Evolutionary conservation across 2,113 vertebrate species (phyloP).

Genomic region (Dolichallabes microphthalmus): DNA sequence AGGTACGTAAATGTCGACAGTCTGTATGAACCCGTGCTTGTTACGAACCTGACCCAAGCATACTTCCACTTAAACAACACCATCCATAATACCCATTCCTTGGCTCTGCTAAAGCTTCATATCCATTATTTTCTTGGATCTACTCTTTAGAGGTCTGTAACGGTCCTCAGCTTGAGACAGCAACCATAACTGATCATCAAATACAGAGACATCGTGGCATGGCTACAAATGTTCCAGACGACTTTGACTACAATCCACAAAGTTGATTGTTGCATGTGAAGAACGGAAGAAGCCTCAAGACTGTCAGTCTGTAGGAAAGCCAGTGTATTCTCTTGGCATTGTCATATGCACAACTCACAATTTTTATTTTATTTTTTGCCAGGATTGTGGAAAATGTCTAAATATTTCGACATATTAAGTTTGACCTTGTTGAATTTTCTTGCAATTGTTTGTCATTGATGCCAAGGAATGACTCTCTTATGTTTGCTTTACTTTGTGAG

Average conservation of each 20-base stretch:
- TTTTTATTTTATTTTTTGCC: background rate
- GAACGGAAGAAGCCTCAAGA: constrained; percentile 27
- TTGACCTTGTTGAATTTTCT: too few species aligned
- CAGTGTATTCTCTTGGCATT: constrained; percentile 18
- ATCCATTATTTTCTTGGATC: constrained; percentile 27
- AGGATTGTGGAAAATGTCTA: background rate
- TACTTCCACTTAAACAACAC: background rate
- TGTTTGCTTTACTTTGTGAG: too few species aligned
- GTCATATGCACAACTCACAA: constrained; percentile 4
- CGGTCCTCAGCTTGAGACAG: background rate
- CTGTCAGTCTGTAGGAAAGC: constrained; percentile 23
- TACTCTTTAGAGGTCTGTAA: background rate
- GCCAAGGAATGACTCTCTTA: too few species aligned
- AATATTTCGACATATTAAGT: too few species aligned
- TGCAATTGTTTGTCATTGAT: too few species aligned
- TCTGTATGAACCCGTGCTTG: constrained; percentile 23
- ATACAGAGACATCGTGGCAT: constrained; percentile 13
- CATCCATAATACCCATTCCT: background rate
- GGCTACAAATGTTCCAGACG: constrained; percentile 38
- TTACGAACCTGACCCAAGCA: constrained; percentile 11
- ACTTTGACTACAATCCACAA: constrained; percentile 35
- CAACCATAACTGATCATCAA: background rate
- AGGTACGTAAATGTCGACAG: constrained; percentile 20
- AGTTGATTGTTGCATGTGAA: constrained; percentile 38
- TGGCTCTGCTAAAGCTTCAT: background rate